phyloP scores from a whole-genome alignment of 2,797 vertebrate genomes.

The Mycteria americana region DNA sequence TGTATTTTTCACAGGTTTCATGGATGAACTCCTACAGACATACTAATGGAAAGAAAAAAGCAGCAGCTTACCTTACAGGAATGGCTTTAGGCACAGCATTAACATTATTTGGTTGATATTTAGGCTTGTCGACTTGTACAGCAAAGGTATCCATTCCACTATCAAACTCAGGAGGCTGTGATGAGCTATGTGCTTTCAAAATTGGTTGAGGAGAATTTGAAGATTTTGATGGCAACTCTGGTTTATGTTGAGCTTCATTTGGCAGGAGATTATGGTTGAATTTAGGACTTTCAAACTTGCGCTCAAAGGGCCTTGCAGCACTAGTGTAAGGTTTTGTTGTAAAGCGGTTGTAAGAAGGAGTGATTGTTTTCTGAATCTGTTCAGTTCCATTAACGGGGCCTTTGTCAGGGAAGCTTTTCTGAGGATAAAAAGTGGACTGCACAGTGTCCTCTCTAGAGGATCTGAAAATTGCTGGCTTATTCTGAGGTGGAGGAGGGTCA shows the following conservation, averaged over 20 bases:
- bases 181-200: constrained; percentile 84
- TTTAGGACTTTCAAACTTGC: constrained; percentile 98
- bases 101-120: constrained; percentile 95
- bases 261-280: constrained; percentile 98
- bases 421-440: constrained; percentile 80
- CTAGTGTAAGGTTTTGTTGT: constrained; percentile 88
- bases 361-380: constrained; percentile 76
- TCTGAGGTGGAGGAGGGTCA: constrained; percentile 75
- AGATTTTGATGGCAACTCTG: constrained; percentile 76
- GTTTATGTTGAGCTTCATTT: constrained; percentile 84
- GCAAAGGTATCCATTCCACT: constrained; percentile 91
- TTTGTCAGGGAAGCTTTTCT: constrained; percentile 91
- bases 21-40: not conserved
- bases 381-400: constrained; percentile 86
- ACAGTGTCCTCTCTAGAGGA: constrained; percentile 81
- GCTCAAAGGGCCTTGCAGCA: constrained; percentile 88
- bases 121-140: constrained; percentile 88
- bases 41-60: not conserved
- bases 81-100: constrained; percentile 92
- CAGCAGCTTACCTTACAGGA: constrained; percentile 87
- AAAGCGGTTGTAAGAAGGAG: constrained; percentile 85
- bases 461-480: constrained; percentile 73
- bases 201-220: constrained; percentile 76
- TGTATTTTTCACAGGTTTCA: not conserved
- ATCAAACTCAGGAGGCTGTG: constrained; percentile 88